Base-by-base conservation (phyloP, 2,113 vertebrate genomes). In the Phodopus roborovskii region DNA sequence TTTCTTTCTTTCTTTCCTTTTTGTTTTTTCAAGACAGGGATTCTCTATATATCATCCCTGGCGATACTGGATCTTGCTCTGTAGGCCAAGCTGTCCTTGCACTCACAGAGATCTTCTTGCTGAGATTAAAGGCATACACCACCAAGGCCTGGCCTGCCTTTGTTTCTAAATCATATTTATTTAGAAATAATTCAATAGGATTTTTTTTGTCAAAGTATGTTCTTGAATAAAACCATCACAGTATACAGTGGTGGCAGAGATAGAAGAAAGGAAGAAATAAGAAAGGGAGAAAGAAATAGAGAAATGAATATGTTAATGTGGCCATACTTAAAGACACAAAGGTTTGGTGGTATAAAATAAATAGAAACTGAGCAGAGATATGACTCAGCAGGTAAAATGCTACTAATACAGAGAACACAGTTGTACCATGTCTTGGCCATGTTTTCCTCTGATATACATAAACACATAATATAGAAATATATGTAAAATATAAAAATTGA, bases 171-270 rank as follows among this genome's bases (percentile, higher is more conserved):
- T 4, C 6, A 79, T 4, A 70, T 3, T 74, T 30, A 79, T 33
- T 79, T 60, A 2, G 56, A 90, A 74, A 15, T 42, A 77, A 39
- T 20, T 84, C 15, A 82, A 22, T 42, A 5, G n/a, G 5, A 8
- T 5, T 73, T 68, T 64, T 82, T 28, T 82, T 26, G 1, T 0
- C 56, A 45, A 28, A 42, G 3, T 39, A 3, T 30, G 17, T 19
- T 58, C 42, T 60, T n/a, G 2, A 78, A 48, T 28, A 36, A 81
- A 58, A 3, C 20, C 20, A 81, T 33, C 15, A 50, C 30, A 53
- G 5, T n/a, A 1, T n/a, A 2, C 15, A 60, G 6, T 81, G 7
- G 22, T 13, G 4, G 4, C 30, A 17, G 7, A 17, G n/a, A 3
- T 5, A 24, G 6, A 83, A 0, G 6, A 60, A 62, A 82, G 19